These are phyloP conservation scores for Mycogona germanica DNA, from an alignment of 2,888 invertebrate genomes.

Conservation along the genomic window DNA sequence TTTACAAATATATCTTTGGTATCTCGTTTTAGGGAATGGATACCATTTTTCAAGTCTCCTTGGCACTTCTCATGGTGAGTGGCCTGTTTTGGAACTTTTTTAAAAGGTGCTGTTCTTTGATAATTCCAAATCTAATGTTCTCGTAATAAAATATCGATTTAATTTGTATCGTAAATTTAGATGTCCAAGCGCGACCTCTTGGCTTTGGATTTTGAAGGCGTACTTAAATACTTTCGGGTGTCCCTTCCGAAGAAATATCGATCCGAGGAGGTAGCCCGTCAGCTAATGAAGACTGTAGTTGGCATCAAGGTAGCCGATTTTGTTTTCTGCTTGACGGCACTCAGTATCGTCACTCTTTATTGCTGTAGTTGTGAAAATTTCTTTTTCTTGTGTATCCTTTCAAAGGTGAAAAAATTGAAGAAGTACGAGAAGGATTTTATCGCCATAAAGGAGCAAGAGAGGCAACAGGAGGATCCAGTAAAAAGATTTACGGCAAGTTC, in stretches of 20 bases:
- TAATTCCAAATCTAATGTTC: neutral
- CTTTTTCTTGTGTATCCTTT: neutral
- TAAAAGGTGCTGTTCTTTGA: constrained; percentile 15
- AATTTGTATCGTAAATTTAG: too few relatives aligned
- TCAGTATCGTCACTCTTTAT: neutral
- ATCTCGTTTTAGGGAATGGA: constrained; percentile 69
- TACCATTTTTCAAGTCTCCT: constrained; percentile 89
- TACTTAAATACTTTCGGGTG: constrained; percentile 95
- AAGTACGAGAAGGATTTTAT: constrained; percentile 90
- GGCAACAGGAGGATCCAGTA: constrained; percentile 38
- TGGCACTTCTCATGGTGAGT: constrained; percentile 75
- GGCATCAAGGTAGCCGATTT: constrained; percentile 62
- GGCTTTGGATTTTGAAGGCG: constrained; percentile 91
- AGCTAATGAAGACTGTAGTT: constrained; percentile 80
- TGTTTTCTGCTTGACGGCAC: too few relatives aligned
- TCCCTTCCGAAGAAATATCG: constrained; percentile 93
- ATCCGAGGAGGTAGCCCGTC: constrained; percentile 74
- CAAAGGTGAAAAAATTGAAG: constrained; percentile 58
- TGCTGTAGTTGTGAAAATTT: neutral
- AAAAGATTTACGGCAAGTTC: constrained; percentile 36
- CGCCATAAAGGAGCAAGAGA: constrained; percentile 49
- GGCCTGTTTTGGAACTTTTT: neutral
- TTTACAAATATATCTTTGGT: neutral
- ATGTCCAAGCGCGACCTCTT: constrained; percentile 79
- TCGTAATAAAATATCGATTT: neutral